Evolutionary conservation across 1,140 invertebrate species (phyloP), one percentile per base, ranked within the genome.

Genomic region (Drosophila athabasca): DNA sequence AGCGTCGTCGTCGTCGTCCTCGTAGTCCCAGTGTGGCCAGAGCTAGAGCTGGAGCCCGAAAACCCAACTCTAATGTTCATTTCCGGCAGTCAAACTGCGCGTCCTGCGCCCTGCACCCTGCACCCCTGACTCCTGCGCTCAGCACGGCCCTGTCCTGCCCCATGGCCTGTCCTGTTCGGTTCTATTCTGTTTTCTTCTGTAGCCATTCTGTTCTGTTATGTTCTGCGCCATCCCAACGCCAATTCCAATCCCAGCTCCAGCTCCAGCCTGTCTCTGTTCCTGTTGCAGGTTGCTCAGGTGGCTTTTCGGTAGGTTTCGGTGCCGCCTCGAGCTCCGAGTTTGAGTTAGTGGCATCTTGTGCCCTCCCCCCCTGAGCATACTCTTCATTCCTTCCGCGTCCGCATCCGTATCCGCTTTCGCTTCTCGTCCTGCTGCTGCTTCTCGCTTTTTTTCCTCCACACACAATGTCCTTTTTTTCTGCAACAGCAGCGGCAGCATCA

Each of bases 61-160:
- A 46, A 53, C 67, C 62, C 78, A 67, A 72, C 79, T 79, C 70
- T 83, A 88, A 79, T 88, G 83, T 88, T 87, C 83, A 87, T 88
- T 87, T 87, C 83, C 83, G 83, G 83, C 83, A 88, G 79, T 88
- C 83, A 88, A 83, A 83, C 83, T 88, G 74, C 60, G 71, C 83
- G 82, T 87, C 83, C 82, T 84, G 76, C 83, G 24, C 1, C 17
- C 17, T 19, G 0, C 17, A 1, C 17, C 17, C 1, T 19, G 62
- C 62, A 57, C 53, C 46, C 49, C 43, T 29, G 26, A 29, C 26
- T 29, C 26, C 26, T 57, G 39, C 43, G 17, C 0, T 19, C 0
- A 0, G 17, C 68, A 51, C 8, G 7, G 51, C 35, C 65, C 39
- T 26, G 24, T 5, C 24, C 24, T 26, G 69, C 43, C 31, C 46